These are phyloP conservation scores for Halcyon leucocephala DNA, from an alignment of 2,797 vertebrate species.

Conservation along the genomic window DNA sequence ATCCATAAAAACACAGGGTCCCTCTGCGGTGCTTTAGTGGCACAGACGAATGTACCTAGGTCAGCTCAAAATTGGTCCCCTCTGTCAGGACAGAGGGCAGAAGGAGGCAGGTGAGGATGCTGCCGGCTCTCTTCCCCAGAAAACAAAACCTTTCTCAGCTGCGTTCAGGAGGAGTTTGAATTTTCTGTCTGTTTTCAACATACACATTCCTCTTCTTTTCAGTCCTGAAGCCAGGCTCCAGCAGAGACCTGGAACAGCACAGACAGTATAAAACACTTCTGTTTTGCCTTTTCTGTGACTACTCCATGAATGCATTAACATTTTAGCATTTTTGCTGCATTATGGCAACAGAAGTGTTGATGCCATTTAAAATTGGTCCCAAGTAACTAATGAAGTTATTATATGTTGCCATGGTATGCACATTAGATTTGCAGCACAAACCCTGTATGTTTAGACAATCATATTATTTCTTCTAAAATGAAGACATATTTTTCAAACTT, in stretches of 20 bases:
- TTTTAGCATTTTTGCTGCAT: conserved; percentile 33
- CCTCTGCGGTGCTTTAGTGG: neutral
- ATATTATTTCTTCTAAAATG: neutral
- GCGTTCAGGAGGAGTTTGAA: neutral
- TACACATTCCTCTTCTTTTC: neutral
- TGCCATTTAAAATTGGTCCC: conserved; percentile 26
- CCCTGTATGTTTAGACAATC: neutral
- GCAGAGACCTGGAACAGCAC: neutral
- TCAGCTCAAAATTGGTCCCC: neutral
- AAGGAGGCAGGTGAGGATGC: neutral
- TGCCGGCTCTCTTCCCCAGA: neutral
- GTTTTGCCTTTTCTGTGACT: neutral
- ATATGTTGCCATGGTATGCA: conserved; percentile 7
- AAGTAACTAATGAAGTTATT: conserved; percentile 39
- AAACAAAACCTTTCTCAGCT: neutral
- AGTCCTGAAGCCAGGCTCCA: neutral
- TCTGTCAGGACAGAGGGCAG: neutral
- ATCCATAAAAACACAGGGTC: neutral
- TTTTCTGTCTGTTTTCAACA: neutral
- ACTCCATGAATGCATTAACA: conserved; percentile 45
- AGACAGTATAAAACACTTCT: neutral
- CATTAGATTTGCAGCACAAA: conserved; percentile 6
- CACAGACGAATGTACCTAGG: neutral
- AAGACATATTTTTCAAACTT: neutral
- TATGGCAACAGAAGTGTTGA: neutral